Evolutionary conservation across 2,888 invertebrate genomes (phyloP).

Genomic region (Clusia tigrina): DNA sequence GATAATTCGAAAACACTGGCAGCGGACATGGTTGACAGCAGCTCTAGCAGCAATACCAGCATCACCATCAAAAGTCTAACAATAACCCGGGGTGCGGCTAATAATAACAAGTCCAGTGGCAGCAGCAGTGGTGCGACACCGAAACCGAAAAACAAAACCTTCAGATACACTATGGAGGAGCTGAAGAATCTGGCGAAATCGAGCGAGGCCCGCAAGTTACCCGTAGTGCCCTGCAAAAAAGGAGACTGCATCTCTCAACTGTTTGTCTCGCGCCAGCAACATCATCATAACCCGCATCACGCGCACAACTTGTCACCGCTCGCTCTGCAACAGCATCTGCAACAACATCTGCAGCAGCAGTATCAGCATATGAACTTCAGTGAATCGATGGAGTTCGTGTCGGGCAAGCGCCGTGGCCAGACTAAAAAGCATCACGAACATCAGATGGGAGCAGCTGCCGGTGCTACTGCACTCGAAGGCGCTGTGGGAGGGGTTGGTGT

Average conservation of each 20-base stretch:
- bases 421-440: constrained; percentile 50
- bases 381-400: constrained; percentile 51
- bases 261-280: constrained; percentile 51
- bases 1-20: constrained; percentile 10
- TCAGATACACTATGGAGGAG: constrained; percentile 50
- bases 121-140: neutral
- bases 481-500: constrained; percentile 19
- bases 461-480: constrained; percentile 31
- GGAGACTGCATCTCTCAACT: constrained; percentile 54
- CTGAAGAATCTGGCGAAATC: constrained; percentile 47
- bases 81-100: constrained; percentile 6
- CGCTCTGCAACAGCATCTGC: constrained; percentile 41
- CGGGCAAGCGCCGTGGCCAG: constrained; percentile 49
- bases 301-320: constrained; percentile 41
- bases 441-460: constrained; percentile 33
- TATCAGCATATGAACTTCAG: constrained; percentile 55
- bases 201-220: constrained; percentile 48
- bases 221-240: constrained; percentile 52
- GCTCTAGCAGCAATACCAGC: constrained; percentile 9
- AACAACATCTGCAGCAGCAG: constrained; percentile 43
- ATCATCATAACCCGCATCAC: constrained; percentile 44
- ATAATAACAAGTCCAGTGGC: constrained; percentile 9
- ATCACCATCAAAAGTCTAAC: neutral
- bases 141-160: neutral
- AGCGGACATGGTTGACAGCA: constrained; percentile 16